Evolutionary conservation across 2,797 vertebrate genomes (phyloP), one percentile per base, ranked within the genome.

Genomic region (Propithecus perrieri): DNA sequence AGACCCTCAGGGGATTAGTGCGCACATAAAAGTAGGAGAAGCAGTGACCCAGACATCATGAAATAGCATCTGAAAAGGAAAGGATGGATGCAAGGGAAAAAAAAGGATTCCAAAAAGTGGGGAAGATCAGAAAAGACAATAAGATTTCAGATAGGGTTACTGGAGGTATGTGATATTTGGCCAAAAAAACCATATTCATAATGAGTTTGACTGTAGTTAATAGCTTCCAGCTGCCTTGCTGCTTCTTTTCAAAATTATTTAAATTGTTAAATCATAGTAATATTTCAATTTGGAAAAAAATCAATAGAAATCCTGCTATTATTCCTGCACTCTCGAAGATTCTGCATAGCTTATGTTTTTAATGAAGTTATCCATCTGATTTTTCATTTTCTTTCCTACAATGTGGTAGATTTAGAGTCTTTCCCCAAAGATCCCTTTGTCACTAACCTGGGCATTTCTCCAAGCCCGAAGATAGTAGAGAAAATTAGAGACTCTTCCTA

Each of bases 401-500:
- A 20, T 81, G 89, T 81, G 97, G 94, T 91, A 95, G 97, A 98
- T 98, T 98, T 97, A 97, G 93, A 98, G 97, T 98, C 98, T 98
- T 97, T 97, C 94, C 90, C 97, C 89, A 97, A 98, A 14, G 63
- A 88, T 96, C 53, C 96, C 92, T 97, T 98, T 99, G 97, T 98
- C 98, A 97, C 98, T 98, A 99, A 97, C 98, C 98, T 67, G 97
- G 98, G 98, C 98, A 98, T 98, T 98, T 98, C 97, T 99, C 98
- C 98, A 99, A 98, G 92, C 94, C 97, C 98, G 98, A 99, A 99
- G 98, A 98, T 98, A 99, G 98, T 96, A 98, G 94, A 97, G 97
- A 98, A 99, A 99, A 99, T 99, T 99, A 98, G 96, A 98, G 98
- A 96, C 97, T 99, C 98, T 98, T 99, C 98, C 98, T 98, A 98